Percentiles rank a stretch among this genome's conserved stretches.
phyloP scores from a whole-genome alignment of 1,140 invertebrate species.

The Carposina sasakii region DNA sequence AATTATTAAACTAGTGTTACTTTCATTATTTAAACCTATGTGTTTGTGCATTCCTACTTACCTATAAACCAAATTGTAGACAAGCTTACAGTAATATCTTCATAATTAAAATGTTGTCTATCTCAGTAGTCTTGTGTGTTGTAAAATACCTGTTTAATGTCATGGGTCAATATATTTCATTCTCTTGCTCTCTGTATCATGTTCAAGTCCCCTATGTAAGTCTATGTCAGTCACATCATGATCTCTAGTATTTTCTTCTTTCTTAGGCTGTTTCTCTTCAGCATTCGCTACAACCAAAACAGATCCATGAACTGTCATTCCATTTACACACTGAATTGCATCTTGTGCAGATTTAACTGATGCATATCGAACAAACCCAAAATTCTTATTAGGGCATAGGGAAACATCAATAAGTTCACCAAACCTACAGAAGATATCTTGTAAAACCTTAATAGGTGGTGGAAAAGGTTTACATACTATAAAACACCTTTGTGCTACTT shows the following conservation, averaged over 20 bases:
- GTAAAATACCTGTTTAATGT: neutral
- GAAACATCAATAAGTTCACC: conserved; percentile 95
- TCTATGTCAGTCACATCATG: conserved; percentile 28
- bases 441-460: conserved; percentile 84
- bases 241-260: conserved; percentile 26
- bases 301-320: conserved; percentile 86
- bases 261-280: conserved; percentile 76
- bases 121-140: neutral
- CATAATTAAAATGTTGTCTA: neutral
- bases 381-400: conserved; percentile 89
- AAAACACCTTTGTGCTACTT: conserved; percentile 70
- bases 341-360: conserved; percentile 83
- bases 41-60: too few relatives aligned
- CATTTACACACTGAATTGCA: conserved; percentile 83
- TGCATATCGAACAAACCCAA: conserved; percentile 94
- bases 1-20: neutral
- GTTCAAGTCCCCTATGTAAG: too few relatives aligned
- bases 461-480: conserved; percentile 88
- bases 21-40: neutral
- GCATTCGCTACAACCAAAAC: conserved; percentile 91
- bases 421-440: conserved; percentile 93
- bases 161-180: conserved; percentile 41
- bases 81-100: too few relatives aligned
- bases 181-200: conserved; percentile 44
- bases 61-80: too few relatives aligned